Conservation (phyloP, 2,797 vertebrate species). For the Sebastes oblongus region DNA sequence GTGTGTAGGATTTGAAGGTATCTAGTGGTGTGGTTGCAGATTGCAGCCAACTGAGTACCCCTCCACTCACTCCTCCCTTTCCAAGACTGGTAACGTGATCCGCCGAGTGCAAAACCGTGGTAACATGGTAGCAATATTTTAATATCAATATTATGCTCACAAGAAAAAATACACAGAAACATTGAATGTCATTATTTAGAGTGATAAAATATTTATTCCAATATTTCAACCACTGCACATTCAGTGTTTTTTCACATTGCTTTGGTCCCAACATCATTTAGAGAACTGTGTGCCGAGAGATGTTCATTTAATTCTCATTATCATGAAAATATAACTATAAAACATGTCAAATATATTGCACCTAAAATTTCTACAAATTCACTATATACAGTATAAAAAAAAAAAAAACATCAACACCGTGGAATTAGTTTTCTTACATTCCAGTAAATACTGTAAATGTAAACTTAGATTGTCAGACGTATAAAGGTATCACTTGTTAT, state of each 20-base stretch:
- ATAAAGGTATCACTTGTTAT: neutral
- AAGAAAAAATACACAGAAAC: neutral
- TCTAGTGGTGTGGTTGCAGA: too few relatives aligned
- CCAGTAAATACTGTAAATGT: slow-evolving; percentile 13
- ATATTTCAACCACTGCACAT: neutral
- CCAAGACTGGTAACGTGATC: too few relatives aligned
- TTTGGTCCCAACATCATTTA: neutral
- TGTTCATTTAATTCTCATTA: slow-evolving; percentile 10
- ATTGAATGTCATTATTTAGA: neutral
- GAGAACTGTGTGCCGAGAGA: slow-evolving; percentile 8
- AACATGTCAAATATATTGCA: slow-evolving; percentile 44
- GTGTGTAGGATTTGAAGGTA: too few relatives aligned
- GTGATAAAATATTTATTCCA: slow-evolving; percentile 17
- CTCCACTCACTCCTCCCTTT: too few relatives aligned
- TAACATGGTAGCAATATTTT: too few relatives aligned
- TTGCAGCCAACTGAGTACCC: too few relatives aligned
- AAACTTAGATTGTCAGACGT: slow-evolving; percentile 26
- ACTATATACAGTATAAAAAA: slow-evolving; percentile 64
- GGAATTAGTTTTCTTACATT: slow-evolving; percentile 4
- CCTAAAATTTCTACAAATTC: slow-evolving; percentile 39
- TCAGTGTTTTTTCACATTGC: neutral
- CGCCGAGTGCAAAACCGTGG: too few relatives aligned
- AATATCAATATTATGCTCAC: neutral
- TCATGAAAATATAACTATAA: slow-evolving; percentile 36
- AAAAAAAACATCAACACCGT: slow-evolving; percentile 20